phyloP scores from a whole-genome alignment of 1,140 invertebrate species.

The Hesperophylax magnus region DNA sequence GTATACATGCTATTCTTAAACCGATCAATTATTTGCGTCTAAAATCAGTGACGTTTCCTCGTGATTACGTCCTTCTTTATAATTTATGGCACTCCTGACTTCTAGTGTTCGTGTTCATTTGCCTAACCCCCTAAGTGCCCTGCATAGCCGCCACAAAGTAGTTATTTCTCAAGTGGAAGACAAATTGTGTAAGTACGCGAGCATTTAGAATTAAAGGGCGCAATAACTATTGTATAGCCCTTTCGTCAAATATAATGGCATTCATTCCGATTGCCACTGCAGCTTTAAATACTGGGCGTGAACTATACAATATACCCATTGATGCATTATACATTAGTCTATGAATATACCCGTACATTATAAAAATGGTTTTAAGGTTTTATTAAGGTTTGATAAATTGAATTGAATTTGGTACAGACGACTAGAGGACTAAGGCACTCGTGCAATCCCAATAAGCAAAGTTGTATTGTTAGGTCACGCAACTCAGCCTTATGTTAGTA shows the following conservation, averaged over 20 bases:
- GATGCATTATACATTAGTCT: too few species aligned
- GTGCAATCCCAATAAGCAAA: constrained; percentile 17
- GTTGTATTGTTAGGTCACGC: constrained; percentile 31
- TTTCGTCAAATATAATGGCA: constrained; percentile 13
- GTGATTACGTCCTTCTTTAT: background rate
- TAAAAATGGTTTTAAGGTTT: too few species aligned
- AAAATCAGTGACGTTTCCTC: too few species aligned
- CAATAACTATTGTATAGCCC: constrained; percentile 21
- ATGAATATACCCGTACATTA: too few species aligned
- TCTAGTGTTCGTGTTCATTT: background rate
- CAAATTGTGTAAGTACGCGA: constrained; percentile 26
- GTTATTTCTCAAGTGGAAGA: constrained; percentile 1
- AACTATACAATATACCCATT: too few species aligned
- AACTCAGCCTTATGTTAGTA: background rate
- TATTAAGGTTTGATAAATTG: too few species aligned
- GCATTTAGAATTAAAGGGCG: constrained; percentile 13
- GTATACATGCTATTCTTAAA: too few species aligned
- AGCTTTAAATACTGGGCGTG: background rate
- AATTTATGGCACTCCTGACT: background rate
- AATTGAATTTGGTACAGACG: too few species aligned
- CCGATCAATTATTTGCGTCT: too few species aligned
- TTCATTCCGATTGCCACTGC: constrained; percentile 5
- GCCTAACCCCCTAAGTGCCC: background rate
- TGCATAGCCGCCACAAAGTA: background rate
- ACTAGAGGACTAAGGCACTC: too few species aligned